phyloP scores from a whole-genome alignment of 2,113 vertebrate species.

The Vidua chalybeata region DNA sequence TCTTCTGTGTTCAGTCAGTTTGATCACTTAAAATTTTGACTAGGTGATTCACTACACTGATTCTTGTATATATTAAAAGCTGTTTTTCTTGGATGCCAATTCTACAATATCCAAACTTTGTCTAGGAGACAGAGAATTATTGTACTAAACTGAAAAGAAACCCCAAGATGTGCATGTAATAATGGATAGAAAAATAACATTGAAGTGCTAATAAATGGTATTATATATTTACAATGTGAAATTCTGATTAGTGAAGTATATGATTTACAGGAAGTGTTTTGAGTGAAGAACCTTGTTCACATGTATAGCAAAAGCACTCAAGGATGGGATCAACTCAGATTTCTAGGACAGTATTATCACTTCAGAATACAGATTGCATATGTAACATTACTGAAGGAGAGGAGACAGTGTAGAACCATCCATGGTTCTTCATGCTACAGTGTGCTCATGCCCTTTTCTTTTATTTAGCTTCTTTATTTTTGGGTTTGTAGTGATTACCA shows the following conservation, averaged over 20 bases:
- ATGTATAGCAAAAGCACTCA: not conserved
- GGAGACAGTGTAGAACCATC: not conserved
- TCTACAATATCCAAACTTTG: not conserved
- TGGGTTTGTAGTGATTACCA: not conserved
- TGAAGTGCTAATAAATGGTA: not conserved
- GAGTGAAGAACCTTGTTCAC: not conserved
- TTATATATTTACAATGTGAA: not conserved
- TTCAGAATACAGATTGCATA: not conserved
- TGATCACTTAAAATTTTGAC: not conserved
- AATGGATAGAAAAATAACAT: not conserved
- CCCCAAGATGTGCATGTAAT: not conserved
- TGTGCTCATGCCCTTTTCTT: not conserved
- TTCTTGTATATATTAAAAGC: not conserved
- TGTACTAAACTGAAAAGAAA: not conserved
- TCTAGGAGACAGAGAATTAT: not conserved
- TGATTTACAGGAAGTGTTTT: not conserved
- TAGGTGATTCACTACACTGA: not conserved
- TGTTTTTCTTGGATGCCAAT: not conserved
- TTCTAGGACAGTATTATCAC: not conserved
- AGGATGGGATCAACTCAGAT: not conserved
- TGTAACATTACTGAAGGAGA: not conserved
- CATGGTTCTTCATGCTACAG: accelerated
- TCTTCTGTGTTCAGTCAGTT: not conserved
- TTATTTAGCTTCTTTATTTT: not conserved
- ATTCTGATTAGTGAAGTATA: not conserved